phyloP scores from a whole-genome alignment of 2,888 invertebrate species.

The Drosophila yooni region DNA sequence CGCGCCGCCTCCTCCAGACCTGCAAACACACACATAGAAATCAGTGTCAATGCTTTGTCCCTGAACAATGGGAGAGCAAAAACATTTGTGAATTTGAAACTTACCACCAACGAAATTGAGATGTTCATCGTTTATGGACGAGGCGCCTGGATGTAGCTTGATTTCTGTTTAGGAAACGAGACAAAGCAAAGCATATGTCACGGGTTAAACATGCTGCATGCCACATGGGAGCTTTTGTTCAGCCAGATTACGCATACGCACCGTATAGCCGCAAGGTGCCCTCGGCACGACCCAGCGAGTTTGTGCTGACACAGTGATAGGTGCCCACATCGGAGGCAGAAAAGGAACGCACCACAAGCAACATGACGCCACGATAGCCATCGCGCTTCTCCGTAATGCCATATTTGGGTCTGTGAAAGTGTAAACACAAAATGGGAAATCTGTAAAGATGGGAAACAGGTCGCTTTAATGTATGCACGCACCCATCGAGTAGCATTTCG shows the following conservation, averaged over 20 bases:
- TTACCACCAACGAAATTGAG: conserved; percentile 83
- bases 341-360: conserved; percentile 85
- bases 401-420: conserved; percentile 83
- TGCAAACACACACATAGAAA: conserved; percentile 14
- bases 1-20: conserved; percentile 76
- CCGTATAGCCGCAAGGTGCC: conserved; percentile 88
- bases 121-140: conserved; percentile 84
- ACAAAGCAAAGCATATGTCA: conserved; percentile 8
- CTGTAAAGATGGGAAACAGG: background rate
- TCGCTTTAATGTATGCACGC: conserved; percentile 75
- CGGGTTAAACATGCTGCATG: conserved; percentile 7
- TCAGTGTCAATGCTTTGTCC: conserved; percentile 12
- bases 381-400: conserved; percentile 84
- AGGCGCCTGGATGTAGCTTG: conserved; percentile 84
- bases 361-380: conserved; percentile 85
- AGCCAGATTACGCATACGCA: conserved; percentile 77
- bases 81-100: conserved; percentile 7
- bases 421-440: background rate
- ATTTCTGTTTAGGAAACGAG: conserved; percentile 79
- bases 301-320: conserved; percentile 91
- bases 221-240: conserved; percentile 21
- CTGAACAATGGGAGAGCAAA: conserved; percentile 7
- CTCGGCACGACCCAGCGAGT: conserved; percentile 89
- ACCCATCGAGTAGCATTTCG: conserved; percentile 94
- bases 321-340: conserved; percentile 88